Conservation (phyloP, 2,888 invertebrate genomes). For the Nasonia oneida region DNA sequence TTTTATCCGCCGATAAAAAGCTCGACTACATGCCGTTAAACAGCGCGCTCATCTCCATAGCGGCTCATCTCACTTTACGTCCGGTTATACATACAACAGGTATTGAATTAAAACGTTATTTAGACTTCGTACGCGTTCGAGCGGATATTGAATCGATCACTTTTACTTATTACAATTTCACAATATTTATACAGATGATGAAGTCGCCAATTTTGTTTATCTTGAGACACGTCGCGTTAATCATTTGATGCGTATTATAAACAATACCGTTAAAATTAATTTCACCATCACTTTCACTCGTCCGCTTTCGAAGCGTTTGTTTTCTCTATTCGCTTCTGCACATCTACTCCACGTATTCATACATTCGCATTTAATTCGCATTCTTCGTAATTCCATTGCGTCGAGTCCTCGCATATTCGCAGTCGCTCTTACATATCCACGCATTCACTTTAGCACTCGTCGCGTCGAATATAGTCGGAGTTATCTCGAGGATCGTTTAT, state of each 20-base stretch:
- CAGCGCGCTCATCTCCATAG: conserved; percentile 10
- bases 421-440: neutral
- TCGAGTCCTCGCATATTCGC: neutral
- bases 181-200: neutral
- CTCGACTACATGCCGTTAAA: conserved; percentile 34
- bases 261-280: neutral
- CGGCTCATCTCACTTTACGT: neutral
- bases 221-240: neutral
- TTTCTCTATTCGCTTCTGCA: neutral
- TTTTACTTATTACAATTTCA: conserved; percentile 14
- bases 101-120: conserved; percentile 40
- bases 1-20: conserved; percentile 45
- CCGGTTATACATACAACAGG: neutral
- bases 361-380: conserved; percentile 40
- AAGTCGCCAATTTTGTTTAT: neutral
- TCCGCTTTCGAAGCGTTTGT: conserved; percentile 13
- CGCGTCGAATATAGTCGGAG: conserved; percentile 16
- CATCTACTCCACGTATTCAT: neutral
- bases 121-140: neutral
- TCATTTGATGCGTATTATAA: neutral
- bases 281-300: conserved; percentile 34
- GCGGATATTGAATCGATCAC: conserved; percentile 19
- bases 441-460: neutral
- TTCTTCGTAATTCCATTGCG: conserved; percentile 41
- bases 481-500: conserved; percentile 30